A percentile compares a stretch with the other conserved stretches of the same genome.
phyloP scores from a whole-genome alignment of 2,888 invertebrate species.

The Mesodorylaimus sp. region DNA sequence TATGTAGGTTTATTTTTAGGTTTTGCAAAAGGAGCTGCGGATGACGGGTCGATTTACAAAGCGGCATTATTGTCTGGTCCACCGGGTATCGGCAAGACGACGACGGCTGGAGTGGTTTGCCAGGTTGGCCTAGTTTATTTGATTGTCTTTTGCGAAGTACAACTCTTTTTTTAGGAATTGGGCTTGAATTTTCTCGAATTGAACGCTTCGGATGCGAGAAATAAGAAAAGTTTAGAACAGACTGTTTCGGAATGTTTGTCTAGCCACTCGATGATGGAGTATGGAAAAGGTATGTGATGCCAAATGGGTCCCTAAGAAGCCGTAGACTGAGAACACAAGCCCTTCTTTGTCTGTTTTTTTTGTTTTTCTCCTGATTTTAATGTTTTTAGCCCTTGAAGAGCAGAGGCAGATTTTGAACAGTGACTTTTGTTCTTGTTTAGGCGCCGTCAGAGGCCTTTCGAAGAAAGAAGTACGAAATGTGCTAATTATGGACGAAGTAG shows the following conservation, averaged over 20 bases:
- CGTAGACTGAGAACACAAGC: too few relatives aligned
- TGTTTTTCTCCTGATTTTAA: too few relatives aligned
- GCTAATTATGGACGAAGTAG: slow-evolving; percentile 98
- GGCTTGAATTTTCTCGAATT: slow-evolving; percentile 78
- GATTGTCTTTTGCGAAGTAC: not conserved
- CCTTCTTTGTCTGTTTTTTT: too few relatives aligned
- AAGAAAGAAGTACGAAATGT: too few relatives aligned
- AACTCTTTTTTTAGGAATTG: slow-evolving; percentile 44
- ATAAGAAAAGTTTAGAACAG: slow-evolving; percentile 25
- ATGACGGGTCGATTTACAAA: slow-evolving; percentile 66
- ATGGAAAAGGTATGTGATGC: slow-evolving; percentile 13
- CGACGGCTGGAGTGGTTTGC: slow-evolving; percentile 61
- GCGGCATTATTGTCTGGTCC: slow-evolving; percentile 85
- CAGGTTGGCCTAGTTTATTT: slow-evolving; percentile 33
- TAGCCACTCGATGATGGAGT: slow-evolving; percentile 21
- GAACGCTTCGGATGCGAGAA: slow-evolving; percentile 86
- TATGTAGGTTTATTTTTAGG: too few relatives aligned
- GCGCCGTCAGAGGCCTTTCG: too few relatives aligned
- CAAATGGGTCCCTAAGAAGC: not conserved
- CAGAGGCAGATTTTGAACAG: too few relatives aligned
- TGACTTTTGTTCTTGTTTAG: too few relatives aligned
- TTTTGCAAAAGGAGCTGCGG: slow-evolving; percentile 24
- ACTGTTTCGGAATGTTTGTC: slow-evolving; percentile 16
- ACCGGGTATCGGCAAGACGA: slow-evolving; percentile 67
- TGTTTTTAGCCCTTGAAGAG: too few relatives aligned